phyloP scores from a whole-genome alignment of 2,797 vertebrate species.

The Rousettus madagascariensis region DNA sequence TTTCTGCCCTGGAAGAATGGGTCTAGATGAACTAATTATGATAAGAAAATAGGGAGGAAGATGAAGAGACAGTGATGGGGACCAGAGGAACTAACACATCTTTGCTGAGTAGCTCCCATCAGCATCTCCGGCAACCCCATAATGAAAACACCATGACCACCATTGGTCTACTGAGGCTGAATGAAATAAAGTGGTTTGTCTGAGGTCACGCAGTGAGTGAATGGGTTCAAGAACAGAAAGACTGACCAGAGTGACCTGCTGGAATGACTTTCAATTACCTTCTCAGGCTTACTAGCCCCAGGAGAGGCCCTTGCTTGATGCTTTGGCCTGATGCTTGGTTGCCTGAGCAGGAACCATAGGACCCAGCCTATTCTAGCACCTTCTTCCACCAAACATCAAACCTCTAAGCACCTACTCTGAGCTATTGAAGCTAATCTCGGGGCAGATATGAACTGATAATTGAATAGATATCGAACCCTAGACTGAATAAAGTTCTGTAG shows the following conservation, averaged over 20 bases:
- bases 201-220: not conserved
- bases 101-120: not conserved
- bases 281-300: not conserved
- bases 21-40: fast-evolving
- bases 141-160: fast-evolving
- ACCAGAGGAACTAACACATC: not conserved
- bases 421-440: not conserved
- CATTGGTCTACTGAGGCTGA: fast-evolving
- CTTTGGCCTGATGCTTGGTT: not conserved
- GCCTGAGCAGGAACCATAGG: not conserved
- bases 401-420: not conserved
- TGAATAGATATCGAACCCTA: not conserved
- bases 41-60: not conserved
- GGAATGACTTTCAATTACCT: too few relatives aligned
- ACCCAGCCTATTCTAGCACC: not conserved
- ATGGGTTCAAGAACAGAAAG: not conserved
- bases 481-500: not conserved
- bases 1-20: too few relatives aligned
- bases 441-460: not conserved
- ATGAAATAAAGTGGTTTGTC: not conserved
- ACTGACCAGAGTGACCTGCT: not conserved
- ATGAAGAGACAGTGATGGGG: not conserved
- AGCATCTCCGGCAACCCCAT: not conserved
- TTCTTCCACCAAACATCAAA: not conserved
- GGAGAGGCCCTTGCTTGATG: not conserved